Percentiles rank a stretch among this genome's conserved stretches.
These are phyloP conservation scores for Itoplectis maculator DNA, from an alignment of 2,888 invertebrate genomes.

Conservation along the genomic window DNA sequence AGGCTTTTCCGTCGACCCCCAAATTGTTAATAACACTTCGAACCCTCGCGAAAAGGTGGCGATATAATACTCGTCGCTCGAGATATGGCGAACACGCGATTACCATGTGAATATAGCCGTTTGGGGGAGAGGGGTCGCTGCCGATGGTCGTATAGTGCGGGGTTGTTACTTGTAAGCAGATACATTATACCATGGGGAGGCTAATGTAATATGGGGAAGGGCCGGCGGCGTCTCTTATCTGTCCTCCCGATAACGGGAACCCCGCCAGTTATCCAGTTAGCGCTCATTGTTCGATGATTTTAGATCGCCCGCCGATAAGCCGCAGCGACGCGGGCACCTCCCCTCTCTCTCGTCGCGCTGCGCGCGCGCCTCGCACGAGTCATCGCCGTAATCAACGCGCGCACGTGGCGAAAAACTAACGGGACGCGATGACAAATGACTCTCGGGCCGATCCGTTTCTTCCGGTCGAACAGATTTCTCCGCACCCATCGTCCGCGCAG, in stretches of 20 bases:
- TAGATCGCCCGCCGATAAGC: constrained; percentile 76
- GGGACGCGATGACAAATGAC: constrained; percentile 79
- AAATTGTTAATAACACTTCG: constrained; percentile 83
- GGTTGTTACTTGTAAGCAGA: constrained; percentile 75
- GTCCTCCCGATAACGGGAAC: constrained; percentile 75
- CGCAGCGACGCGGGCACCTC: constrained; percentile 44
- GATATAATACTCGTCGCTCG: constrained; percentile 4
- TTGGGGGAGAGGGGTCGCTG: constrained; percentile 66
- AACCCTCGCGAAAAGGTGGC: constrained; percentile 73
- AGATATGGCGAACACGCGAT: constrained; percentile 79
- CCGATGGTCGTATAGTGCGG: constrained; percentile 24
- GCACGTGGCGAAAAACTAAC: constrained; percentile 68
- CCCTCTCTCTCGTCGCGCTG: no score
- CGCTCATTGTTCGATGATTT: constrained; percentile 83
- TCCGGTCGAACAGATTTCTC: constrained; percentile 73
- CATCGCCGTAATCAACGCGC: constrained; percentile 64
- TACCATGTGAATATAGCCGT: constrained; percentile 84
- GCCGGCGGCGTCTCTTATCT: constrained; percentile 77
- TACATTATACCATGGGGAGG: constrained; percentile 80
- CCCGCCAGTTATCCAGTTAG: constrained; percentile 83
- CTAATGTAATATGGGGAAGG: constrained; percentile 81
- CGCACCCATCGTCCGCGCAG: constrained; percentile 25
- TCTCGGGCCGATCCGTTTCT: constrained; percentile 74
- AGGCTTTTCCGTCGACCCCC: constrained; percentile 55
- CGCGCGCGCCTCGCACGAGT: constrained; percentile 47